These are phyloP conservation scores for Pachydiplax longipennis DNA, from an alignment of 2,888 invertebrate genomes.

Conservation along the genomic window DNA sequence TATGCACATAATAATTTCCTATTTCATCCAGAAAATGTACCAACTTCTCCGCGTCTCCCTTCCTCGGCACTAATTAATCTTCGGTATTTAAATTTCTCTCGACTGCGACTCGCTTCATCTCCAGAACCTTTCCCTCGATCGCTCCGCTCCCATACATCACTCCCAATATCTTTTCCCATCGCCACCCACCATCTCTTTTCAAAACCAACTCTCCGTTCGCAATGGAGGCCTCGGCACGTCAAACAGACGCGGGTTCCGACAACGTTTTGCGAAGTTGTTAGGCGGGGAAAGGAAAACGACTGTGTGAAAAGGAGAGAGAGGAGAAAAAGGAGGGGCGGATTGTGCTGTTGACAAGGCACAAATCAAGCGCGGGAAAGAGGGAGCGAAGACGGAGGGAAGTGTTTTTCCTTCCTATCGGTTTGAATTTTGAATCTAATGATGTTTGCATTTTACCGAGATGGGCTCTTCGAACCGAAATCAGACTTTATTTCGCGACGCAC, in stretches of 20 bases:
- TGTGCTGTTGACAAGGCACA: constrained; percentile 40
- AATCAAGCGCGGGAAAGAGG: constrained; percentile 21
- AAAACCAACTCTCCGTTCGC: background rate
- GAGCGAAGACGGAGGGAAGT: background rate
- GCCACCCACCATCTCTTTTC: background rate
- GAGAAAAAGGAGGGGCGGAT: background rate
- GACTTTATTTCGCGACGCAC: background rate
- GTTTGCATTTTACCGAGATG: constrained; percentile 33
- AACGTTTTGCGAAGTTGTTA: constrained; percentile 38
- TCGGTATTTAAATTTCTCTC: background rate
- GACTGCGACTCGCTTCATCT: too few species aligned
- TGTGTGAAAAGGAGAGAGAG: background rate
- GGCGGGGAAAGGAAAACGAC: background rate
- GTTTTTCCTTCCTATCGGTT: constrained; percentile 10
- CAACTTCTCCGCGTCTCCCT: background rate
- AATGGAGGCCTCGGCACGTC: background rate
- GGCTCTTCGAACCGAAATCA: constrained; percentile 4
- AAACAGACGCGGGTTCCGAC: background rate
- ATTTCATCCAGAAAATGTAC: too few species aligned
- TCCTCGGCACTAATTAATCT: background rate
- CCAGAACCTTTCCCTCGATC: background rate
- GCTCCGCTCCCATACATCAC: background rate
- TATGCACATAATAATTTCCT: too few species aligned
- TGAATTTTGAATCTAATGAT: constrained; percentile 37
- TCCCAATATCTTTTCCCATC: background rate